Percentiles rank a stretch among this genome's conserved stretches.
Evolutionary conservation across 2,888 invertebrate species (phyloP).

Genomic region (Axea sp.): DNA sequence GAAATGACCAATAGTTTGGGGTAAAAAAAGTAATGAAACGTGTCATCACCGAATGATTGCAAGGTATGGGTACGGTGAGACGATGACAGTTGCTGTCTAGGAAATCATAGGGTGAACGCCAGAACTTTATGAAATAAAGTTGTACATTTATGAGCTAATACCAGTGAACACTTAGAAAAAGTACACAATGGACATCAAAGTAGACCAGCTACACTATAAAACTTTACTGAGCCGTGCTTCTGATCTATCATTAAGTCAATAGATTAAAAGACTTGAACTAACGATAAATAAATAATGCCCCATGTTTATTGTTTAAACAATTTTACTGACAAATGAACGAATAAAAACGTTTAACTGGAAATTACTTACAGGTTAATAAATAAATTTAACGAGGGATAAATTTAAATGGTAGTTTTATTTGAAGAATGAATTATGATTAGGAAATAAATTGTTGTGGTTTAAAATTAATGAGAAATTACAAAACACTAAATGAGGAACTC

Average conservation of each 20-base stretch:
- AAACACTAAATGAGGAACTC: too few relatives aligned
- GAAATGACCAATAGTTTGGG: constrained; percentile 18
- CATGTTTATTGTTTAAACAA: constrained; percentile 5
- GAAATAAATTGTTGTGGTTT: too few relatives aligned
- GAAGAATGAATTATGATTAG: too few relatives aligned
- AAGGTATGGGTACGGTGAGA: constrained; percentile 41
- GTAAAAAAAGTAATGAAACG: constrained; percentile 40
- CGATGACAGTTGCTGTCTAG: constrained; percentile 54
- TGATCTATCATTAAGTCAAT: constrained; percentile 48
- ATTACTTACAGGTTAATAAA: too few relatives aligned
- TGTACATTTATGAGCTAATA: constrained; percentile 45
- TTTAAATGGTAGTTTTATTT: too few relatives aligned
- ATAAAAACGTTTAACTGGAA: too few relatives aligned
- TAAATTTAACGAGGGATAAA: too few relatives aligned
- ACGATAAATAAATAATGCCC: constrained; percentile 9
- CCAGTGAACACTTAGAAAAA: constrained; percentile 44
- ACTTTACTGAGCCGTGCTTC: constrained; percentile 26
- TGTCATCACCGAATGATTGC: constrained; percentile 53
- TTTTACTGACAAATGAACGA: too few relatives aligned
- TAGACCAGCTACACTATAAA: constrained; percentile 55
- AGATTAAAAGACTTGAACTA: constrained; percentile 37
- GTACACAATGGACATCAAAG: constrained; percentile 49
- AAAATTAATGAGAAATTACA: too few relatives aligned
- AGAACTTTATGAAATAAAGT: constrained; percentile 51
- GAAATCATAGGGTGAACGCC: constrained; percentile 51